phyloP scores from a whole-genome alignment of 1,140 invertebrate species.

The Rhynchophorus ferrugineus region DNA sequence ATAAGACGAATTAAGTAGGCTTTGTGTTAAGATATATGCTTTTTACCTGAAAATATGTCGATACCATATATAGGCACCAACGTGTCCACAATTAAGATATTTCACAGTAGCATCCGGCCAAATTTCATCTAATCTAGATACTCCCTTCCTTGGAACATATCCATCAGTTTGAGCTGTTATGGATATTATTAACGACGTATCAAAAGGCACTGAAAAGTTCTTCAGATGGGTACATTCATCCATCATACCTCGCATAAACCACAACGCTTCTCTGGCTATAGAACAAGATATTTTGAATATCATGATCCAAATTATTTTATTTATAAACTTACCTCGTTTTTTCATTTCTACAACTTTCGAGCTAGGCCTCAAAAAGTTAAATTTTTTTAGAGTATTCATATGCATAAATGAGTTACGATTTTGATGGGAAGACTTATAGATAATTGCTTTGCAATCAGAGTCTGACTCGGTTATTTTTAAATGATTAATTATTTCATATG shows the following conservation, averaged over 20 bases:
- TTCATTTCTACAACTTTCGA: constrained; percentile 22
- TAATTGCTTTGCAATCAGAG: constrained; percentile 19
- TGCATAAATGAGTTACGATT: constrained; percentile 6
- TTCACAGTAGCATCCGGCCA: constrained; percentile 88
- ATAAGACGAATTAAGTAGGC: constrained; percentile 13
- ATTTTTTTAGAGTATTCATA: constrained; percentile 11
- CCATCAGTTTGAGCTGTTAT: constrained; percentile 85
- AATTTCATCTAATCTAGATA: constrained; percentile 72
- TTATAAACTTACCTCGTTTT: constrained; percentile 16
- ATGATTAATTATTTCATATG: constrained; percentile 27
- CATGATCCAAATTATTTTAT: background rate
- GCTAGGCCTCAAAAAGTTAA: constrained; percentile 9
- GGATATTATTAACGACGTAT: constrained; percentile 75
- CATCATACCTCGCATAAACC: constrained; percentile 98
- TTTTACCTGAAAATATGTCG: constrained; percentile 32
- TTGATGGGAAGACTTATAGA: constrained; percentile 23
- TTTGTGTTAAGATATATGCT: background rate
- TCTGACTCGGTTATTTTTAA: constrained; percentile 15
- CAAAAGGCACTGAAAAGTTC: constrained; percentile 81
- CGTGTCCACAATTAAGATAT: constrained; percentile 83
- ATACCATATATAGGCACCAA: constrained; percentile 69
- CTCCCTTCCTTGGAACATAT: constrained; percentile 82
- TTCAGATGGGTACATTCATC: constrained; percentile 96
- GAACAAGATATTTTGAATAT: background rate
- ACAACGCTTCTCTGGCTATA: constrained; percentile 59